These are phyloP conservation scores for Rhamphomyia laevipes DNA, from an alignment of 2,888 invertebrate genomes.

Conservation along the genomic window DNA sequence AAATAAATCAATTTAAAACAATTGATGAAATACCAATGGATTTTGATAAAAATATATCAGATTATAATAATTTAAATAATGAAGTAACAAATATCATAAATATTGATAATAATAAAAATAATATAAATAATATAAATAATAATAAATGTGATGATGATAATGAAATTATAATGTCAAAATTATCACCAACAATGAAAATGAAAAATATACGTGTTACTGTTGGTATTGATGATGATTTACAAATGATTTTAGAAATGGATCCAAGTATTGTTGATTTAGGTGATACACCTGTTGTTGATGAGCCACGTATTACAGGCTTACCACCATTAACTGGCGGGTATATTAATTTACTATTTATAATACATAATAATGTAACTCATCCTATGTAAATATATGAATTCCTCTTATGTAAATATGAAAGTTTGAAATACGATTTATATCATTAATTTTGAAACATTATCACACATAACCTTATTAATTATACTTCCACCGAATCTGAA, in stretches of 20 bases:
- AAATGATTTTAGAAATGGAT: constrained; percentile 50
- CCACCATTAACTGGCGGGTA: constrained; percentile 35
- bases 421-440: too few relatives aligned
- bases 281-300: constrained; percentile 22
- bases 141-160: neutral
- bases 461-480: too few relatives aligned
- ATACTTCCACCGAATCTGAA: too few relatives aligned
- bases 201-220: constrained; percentile 40
- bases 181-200: constrained; percentile 6
- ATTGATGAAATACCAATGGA: too few relatives aligned
- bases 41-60: too few relatives aligned
- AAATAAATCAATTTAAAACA: too few relatives aligned
- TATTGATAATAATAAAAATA: neutral
- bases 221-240: constrained; percentile 47
- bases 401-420: too few relatives aligned
- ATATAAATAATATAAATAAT: neutral
- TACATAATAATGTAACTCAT: neutral
- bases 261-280: constrained; percentile 45
- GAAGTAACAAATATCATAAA: too few relatives aligned
- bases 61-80: too few relatives aligned
- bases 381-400: too few relatives aligned
- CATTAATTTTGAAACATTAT: too few relatives aligned
- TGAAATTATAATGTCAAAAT: too few relatives aligned
- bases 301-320: constrained; percentile 23
- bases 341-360: constrained; percentile 13